Base-by-base conservation (phyloP, 1,140 invertebrate genomes). In the Phenacoccus solenopsis region DNA sequence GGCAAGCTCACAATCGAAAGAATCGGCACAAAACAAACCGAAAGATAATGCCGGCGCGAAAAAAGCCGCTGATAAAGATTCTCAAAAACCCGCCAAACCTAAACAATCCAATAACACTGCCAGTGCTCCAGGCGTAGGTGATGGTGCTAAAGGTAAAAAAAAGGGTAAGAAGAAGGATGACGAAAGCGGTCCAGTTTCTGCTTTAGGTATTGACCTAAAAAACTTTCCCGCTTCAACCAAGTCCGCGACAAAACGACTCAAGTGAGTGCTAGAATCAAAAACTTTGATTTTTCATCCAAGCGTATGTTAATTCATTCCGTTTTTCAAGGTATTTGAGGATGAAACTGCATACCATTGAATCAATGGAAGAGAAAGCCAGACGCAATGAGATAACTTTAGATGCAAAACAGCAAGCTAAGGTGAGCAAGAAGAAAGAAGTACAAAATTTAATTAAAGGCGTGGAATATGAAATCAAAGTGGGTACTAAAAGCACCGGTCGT, bases 321-420 rank as follows among this genome's bases (percentile, higher is more conserved):
- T 64, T 4, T 64, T 64, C 25, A 27, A 64, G 59, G 59, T 64
- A 64, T 27, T 64, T 64, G 21, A 64, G 16, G 22, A 64, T 64
- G 59, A 64, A 64, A 27, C 25, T 64, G 25, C 59, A 64, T 64
- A 64, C 59, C 10, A 64, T 64, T 20, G 59, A 64, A 22, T 27
- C 21, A 1, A 24, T 64, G 59, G 59, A 64, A 24, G 21, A 25
- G 13, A 64, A 64, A 64, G 59, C 16, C 1, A 64, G 25, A 24
- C 2, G 25, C 13, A 27, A 16, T 16, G 59, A 64, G 22, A 24
- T 64, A 20, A 16, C 2, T 10, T 25, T 64, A 16, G 59, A 64
- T 27, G 2, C 21, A 9, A 64, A 64, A 16, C 59, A 64, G 25
- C 10, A 27, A 25, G 59, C 22, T 4, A 24, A 24, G 21, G 25